A percentile compares a stretch with the other conserved stretches of the same genome.
phyloP scores from a whole-genome alignment of 2,113 vertebrate species.

The Etheostoma spectabile region DNA sequence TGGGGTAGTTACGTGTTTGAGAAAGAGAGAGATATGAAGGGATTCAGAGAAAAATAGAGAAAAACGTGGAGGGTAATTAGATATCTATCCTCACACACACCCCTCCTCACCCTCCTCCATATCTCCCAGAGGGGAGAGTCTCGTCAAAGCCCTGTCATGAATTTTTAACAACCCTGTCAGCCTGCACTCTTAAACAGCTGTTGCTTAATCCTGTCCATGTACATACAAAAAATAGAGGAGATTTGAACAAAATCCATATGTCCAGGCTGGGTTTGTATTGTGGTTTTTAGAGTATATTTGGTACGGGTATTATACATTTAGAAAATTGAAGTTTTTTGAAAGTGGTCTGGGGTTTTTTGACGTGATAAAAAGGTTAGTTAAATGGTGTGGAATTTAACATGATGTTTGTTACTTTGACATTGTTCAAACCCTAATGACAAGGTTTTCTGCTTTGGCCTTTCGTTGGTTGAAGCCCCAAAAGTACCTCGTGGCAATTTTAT shows the following conservation, averaged over 20 bases:
- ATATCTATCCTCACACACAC: slow-evolving; percentile 45
- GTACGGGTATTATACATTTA: not conserved
- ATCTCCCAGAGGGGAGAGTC: slow-evolving; percentile 69
- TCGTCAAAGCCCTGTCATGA: slow-evolving; percentile 77
- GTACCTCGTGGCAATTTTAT: no score
- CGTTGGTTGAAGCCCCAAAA: no score
- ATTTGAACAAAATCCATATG: slow-evolving; percentile 39
- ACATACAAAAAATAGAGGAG: slow-evolving; percentile 2
- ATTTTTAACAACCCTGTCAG: slow-evolving; percentile 77
- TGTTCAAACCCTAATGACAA: slow-evolving; percentile 29
- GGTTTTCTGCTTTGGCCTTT: slow-evolving; percentile 3
- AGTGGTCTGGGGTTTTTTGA: not conserved
- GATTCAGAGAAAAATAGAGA: slow-evolving; percentile 4
- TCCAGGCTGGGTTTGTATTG: not conserved
- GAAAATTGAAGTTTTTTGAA: slow-evolving; percentile 5
- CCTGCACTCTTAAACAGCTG: slow-evolving; percentile 59
- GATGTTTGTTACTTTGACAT: slow-evolving; percentile 37
- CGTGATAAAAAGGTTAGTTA: not conserved
- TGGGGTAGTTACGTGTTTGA: slow-evolving; percentile 18
- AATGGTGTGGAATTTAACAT: slow-evolving; percentile 6
- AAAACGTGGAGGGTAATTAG: slow-evolving; percentile 65
- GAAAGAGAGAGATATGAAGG: slow-evolving; percentile 31
- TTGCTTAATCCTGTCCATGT: slow-evolving; percentile 1
- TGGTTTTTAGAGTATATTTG: not conserved
- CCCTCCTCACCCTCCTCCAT: slow-evolving; percentile 36